Base-by-base conservation (phyloP, 1,140 invertebrate species). In the Neotoxoptera formosana region DNA sequence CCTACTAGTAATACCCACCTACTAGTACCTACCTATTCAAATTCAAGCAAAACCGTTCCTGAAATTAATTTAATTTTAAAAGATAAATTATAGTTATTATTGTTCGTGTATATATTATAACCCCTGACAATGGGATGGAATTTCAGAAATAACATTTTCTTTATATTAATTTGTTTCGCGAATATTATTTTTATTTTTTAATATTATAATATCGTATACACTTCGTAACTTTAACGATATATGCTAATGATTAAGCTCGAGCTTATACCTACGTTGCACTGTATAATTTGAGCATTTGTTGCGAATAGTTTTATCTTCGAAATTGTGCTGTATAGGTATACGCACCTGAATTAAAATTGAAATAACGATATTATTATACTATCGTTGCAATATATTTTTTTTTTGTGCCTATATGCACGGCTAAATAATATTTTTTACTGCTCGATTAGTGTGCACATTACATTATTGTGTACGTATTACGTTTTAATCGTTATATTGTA, bases 281-380 rank as follows among this genome's bases (percentile, higher is more conserved):
- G 30, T 76, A 76, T 76, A 76, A 76, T 76, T 76, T 76, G 17
- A 76, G n/a, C n/a, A 76, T 76, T 76, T 76, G 60, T 76, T 76
- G 14, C 6, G 17, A n/a, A 76, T 76, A n/a, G 14, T 76, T 76
- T 76, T 76, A 76, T 76, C 60, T 76, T n/a, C 60, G n/a, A 76
- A 76, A n/a, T n/a, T n/a, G n/a, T n/a, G n/a, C n/a, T n/a, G n/a
- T 23, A 9, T 9, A 48, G 47, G 47, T 76, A 14, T 67, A n/a
- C 14, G 11, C n/a, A 76, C 11, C 14, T 67, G 6, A 67, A n/a
- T 76, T 17, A 17, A 76, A 76, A 76, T 76, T 76, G n/a, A 41
- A n/a, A n/a, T 76, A n/a, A 17, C 21, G 11, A 67, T n/a, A 67
- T 14, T 67, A 30, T 67, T 30, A 14, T 51, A n/a, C n/a, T 41